Evolutionary conservation across 1,140 invertebrate genomes (phyloP).

Genomic region (Tetragnatha versicolor): DNA sequence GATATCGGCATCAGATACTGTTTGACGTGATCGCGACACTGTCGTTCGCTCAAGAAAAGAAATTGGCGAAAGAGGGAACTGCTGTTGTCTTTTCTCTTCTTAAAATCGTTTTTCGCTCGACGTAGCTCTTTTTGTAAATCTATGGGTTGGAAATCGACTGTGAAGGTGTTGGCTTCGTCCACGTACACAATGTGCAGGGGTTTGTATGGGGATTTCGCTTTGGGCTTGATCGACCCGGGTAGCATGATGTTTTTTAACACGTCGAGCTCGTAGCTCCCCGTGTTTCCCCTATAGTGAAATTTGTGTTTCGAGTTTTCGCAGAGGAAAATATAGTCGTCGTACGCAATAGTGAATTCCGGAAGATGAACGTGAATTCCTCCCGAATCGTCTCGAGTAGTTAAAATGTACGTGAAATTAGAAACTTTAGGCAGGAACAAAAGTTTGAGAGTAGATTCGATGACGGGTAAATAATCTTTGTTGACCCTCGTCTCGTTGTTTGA

Average conservation of each 20-base stretch:
- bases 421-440: not conserved
- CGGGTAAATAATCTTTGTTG: not conserved
- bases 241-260: not conserved
- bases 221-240: not conserved
- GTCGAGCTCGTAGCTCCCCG: not conserved
- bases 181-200: not conserved
- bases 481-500: no score
- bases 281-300: not conserved
- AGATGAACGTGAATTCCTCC: not conserved
- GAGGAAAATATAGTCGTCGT: constrained; percentile 14
- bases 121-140: not conserved
- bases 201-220: not conserved
- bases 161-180: not conserved
- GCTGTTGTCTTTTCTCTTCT: not conserved
- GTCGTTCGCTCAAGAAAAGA: no score
- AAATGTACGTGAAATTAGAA: not conserved
- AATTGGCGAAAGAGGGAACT: no score
- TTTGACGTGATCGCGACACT: no score
- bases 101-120: not conserved
- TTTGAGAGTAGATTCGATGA: not conserved
- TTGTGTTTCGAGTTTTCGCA: not conserved
- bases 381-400: not conserved
- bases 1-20: not conserved
- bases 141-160: not conserved
- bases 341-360: not conserved